Evolutionary conservation across 2,888 invertebrate genomes (phyloP).

Genomic region (Ametastegia equiseti): DNA sequence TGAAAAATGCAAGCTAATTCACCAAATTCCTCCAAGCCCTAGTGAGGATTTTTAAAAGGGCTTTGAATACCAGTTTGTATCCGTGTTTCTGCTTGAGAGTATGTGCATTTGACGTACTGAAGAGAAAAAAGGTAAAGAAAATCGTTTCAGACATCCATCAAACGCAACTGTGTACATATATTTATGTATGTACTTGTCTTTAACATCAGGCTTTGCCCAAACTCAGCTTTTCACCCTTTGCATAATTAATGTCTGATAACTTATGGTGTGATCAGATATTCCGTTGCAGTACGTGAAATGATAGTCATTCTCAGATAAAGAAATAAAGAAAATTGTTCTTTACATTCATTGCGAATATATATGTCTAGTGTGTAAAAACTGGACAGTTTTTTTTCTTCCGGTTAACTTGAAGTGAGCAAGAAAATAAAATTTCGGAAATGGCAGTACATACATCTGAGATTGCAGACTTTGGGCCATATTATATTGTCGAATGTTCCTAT

Average conservation of each 20-base stretch:
- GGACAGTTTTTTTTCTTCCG: neutral
- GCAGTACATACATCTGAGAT: too few relatives aligned
- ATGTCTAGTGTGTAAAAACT: neutral
- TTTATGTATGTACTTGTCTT: too few relatives aligned
- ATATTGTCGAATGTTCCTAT: conserved; percentile 30
- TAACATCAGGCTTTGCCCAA: too few relatives aligned
- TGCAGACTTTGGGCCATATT: neutral
- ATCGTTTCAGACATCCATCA: too few relatives aligned
- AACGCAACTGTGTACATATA: too few relatives aligned
- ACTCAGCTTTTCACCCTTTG: neutral
- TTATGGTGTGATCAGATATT: neutral
- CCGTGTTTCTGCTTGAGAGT: neutral
- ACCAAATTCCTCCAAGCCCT: neutral
- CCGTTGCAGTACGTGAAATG: neutral
- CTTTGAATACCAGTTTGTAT: neutral
- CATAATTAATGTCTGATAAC: neutral
- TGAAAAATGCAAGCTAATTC: conserved; percentile 45
- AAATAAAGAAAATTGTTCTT: neutral
- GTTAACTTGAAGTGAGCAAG: too few relatives aligned
- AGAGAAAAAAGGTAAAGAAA: neutral
- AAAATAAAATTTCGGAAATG: too few relatives aligned
- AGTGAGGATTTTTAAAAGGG: conserved; percentile 26
- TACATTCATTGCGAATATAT: neutral
- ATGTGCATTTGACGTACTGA: conserved; percentile 51
- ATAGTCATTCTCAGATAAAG: neutral